Percentiles rank a stretch among this genome's conserved stretches.
phyloP scores from a whole-genome alignment of 2,797 vertebrate species.

The Hypotaenidia philippensis region DNA sequence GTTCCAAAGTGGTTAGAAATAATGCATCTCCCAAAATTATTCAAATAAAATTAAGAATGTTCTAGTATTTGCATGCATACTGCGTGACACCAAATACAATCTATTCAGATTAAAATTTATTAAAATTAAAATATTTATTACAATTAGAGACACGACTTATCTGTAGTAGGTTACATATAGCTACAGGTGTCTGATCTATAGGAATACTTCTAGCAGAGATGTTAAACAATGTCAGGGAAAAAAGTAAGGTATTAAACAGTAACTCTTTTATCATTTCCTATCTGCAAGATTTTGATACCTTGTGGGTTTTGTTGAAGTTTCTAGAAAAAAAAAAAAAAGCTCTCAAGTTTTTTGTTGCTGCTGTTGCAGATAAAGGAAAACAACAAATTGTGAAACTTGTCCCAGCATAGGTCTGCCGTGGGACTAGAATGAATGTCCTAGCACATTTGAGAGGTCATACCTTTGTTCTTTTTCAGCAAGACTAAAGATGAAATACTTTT shows the following conservation, averaged over 20 bases:
- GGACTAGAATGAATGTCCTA: not conserved
- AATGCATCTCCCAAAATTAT: not conserved
- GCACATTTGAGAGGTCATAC: not conserved
- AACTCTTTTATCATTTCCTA: not conserved
- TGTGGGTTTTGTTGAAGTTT: not conserved
- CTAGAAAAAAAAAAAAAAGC: not conserved
- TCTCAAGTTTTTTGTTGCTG: not conserved
- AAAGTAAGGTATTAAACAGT: not conserved
- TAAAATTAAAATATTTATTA: too few relatives aligned
- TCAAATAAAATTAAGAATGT: not conserved
- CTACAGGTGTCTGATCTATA: not conserved
- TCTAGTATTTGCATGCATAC: not conserved
- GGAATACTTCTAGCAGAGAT: not conserved
- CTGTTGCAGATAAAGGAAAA: not conserved
- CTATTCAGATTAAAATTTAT: not conserved
- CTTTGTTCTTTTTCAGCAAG: not conserved
- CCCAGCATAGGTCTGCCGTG: not conserved
- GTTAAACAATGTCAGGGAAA: not conserved
- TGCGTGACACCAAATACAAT: not conserved
- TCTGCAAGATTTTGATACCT: not conserved
- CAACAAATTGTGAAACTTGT: not conserved
- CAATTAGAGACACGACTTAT: not conserved
- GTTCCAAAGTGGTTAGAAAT: not conserved
- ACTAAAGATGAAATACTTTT: not conserved
- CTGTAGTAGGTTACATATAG: not conserved